Conservation (phyloP, 2,797 vertebrate genomes). For the Parauchenoglanis ngamensis region DNA sequence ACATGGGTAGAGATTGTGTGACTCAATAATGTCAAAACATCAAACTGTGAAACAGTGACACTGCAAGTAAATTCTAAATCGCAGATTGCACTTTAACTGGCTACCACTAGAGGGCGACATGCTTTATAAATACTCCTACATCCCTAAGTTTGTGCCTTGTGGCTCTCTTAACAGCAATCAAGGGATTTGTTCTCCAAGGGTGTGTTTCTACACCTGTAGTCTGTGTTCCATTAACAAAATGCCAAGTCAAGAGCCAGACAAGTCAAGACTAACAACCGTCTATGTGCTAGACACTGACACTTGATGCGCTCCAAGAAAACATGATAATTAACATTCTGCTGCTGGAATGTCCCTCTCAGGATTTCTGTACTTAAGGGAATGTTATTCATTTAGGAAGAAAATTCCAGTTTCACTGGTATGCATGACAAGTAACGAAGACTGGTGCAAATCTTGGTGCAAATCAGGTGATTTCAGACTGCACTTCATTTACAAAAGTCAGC, state of each 20-base stretch:
- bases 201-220: conserved; percentile 26
- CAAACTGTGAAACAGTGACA: not conserved
- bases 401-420: not conserved
- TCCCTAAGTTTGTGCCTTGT: conserved; percentile 23
- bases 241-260: conserved; percentile 43
- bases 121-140: conserved; percentile 41
- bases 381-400: not conserved
- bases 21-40: not conserved
- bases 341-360: conserved; percentile 1
- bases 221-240: conserved; percentile 30
- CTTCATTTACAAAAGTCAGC: not conserved
- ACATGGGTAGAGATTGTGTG: not conserved
- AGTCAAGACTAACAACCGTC: conserved; percentile 32
- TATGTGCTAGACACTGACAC: conserved; percentile 17
- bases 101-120: conserved; percentile 66
- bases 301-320: conserved; percentile 27
- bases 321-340: conserved; percentile 39
- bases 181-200: conserved; percentile 40
- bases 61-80: too few relatives aligned
- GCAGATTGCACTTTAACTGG: conserved; percentile 13
- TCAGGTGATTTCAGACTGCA: not conserved
- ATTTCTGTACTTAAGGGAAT: conserved; percentile 14
- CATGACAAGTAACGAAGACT: not conserved
- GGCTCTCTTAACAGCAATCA: conserved; percentile 40
- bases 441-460: not conserved